Percentiles rank a stretch among this genome's conserved stretches.
phyloP scores from a whole-genome alignment of 2,113 vertebrate species.

The Copsychus sechellarum region DNA sequence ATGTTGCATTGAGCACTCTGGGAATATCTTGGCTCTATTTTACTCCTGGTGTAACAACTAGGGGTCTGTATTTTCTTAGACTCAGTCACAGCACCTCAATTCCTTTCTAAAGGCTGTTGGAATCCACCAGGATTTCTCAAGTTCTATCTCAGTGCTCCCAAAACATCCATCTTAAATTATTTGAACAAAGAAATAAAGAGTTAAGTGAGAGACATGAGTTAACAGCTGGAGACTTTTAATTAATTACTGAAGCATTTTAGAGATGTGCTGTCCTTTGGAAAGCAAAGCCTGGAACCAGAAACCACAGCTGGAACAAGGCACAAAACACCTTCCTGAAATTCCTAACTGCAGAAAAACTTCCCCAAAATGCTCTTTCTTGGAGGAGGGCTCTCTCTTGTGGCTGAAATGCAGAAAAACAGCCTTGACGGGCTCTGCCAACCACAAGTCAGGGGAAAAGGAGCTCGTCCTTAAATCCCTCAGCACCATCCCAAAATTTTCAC shows the following conservation, averaged over 20 bases:
- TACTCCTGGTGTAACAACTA: neutral
- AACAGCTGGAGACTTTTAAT: neutral
- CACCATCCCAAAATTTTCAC: neutral
- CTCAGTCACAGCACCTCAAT: neutral
- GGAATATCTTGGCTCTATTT: neutral
- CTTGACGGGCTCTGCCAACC: neutral
- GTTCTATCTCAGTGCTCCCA: neutral
- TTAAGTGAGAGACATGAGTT: neutral
- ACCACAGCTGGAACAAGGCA: neutral
- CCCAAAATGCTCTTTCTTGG: neutral
- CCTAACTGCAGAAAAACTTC: neutral
- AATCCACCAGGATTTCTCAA: neutral
- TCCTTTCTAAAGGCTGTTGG: neutral
- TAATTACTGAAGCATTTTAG: neutral
- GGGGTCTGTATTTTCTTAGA: neutral
- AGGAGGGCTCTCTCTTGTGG: conserved; percentile 37
- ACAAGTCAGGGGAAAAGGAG: fast-evolving
- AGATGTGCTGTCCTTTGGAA: neutral
- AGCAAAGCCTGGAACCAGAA: neutral
- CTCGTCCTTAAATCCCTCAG: neutral
- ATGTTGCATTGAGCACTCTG: neutral
- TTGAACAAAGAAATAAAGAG: neutral
- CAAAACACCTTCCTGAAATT: neutral
- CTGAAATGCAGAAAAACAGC: conserved; percentile 1
- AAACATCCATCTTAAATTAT: neutral